phyloP scores from a whole-genome alignment of 2,888 invertebrate genomes.

The Subacronicta megacephala region DNA sequence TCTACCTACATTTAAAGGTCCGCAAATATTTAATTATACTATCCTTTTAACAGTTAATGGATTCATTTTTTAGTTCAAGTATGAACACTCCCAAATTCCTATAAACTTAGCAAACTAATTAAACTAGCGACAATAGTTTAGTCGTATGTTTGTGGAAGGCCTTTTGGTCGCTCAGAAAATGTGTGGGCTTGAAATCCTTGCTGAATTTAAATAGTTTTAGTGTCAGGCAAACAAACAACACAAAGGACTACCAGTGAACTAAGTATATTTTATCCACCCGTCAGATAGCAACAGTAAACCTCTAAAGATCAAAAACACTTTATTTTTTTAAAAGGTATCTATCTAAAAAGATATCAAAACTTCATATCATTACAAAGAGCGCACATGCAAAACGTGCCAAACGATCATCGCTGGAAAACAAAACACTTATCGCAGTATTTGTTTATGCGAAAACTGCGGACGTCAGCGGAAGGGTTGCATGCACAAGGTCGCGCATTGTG shows the following conservation, averaged over 20 bases:
- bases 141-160: background rate
- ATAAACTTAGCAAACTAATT: background rate
- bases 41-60: no score
- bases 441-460: constrained; percentile 42
- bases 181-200: background rate
- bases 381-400: constrained; percentile 56
- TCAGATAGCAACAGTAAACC: no score
- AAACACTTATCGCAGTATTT: constrained; percentile 46
- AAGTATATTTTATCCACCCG: background rate
- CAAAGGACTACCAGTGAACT: background rate
- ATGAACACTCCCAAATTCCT: background rate
- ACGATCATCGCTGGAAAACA: constrained; percentile 48
- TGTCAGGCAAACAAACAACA: background rate
- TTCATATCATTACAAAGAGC: constrained; percentile 24
- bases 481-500: constrained; percentile 42
- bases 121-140: background rate
- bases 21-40: no score
- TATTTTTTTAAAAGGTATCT: no score
- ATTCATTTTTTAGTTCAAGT: background rate
- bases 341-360: constrained; percentile 38
- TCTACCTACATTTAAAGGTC: no score
- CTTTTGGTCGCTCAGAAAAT: background rate
- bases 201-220: constrained; percentile 1
- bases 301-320: no score
- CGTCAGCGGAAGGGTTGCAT: constrained; percentile 53